Percentiles rank a stretch among this genome's conserved stretches.
Evolutionary conservation across 1,140 invertebrate genomes (phyloP).

Genomic region (Drosophila aff.): DNA sequence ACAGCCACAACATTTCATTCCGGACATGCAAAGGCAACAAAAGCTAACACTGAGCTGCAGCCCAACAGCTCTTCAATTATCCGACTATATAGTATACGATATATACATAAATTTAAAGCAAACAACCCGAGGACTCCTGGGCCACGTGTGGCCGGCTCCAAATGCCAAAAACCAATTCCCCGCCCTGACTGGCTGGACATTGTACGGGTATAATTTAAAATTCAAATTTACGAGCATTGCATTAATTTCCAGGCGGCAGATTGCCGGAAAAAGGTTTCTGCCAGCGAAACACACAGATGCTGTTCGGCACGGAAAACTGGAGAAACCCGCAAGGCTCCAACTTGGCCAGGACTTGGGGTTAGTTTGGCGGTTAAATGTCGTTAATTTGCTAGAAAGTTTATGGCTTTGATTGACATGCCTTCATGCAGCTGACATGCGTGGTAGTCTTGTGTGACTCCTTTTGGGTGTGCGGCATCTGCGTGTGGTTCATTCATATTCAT

Average conservation of each 20-base stretch:
- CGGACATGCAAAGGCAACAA: constrained; percentile 28
- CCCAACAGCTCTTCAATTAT: constrained; percentile 7
- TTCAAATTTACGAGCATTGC: constrained; percentile 75
- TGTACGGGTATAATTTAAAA: constrained; percentile 69
- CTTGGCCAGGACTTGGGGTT: constrained; percentile 38
- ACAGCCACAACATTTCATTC: constrained; percentile 30
- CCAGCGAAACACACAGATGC: constrained; percentile 32
- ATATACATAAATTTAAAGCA: constrained; percentile 24
- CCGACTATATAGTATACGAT: constrained; percentile 1
- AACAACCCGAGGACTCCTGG: constrained; percentile 5
- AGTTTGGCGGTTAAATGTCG: constrained; percentile 46
- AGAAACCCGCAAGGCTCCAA: not conserved
- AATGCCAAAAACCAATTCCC: constrained; percentile 2
- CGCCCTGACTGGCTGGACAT: constrained; percentile 21
- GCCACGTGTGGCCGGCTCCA: constrained; percentile 4
- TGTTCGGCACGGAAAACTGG: not conserved
- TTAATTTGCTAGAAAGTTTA: constrained; percentile 50
- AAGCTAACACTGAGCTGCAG: constrained; percentile 6
- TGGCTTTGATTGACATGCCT: constrained; percentile 48
- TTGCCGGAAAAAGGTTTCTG: constrained; percentile 52
- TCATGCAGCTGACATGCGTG: constrained; percentile 23
- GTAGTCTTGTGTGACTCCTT: not conserved
- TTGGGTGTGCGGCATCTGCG: constrained; percentile 4
- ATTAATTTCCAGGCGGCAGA: constrained; percentile 63
- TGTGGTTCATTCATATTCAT: constrained; percentile 42